Conservation (phyloP, 2,888 invertebrate genomes). For the Hipparchia semele region DNA sequence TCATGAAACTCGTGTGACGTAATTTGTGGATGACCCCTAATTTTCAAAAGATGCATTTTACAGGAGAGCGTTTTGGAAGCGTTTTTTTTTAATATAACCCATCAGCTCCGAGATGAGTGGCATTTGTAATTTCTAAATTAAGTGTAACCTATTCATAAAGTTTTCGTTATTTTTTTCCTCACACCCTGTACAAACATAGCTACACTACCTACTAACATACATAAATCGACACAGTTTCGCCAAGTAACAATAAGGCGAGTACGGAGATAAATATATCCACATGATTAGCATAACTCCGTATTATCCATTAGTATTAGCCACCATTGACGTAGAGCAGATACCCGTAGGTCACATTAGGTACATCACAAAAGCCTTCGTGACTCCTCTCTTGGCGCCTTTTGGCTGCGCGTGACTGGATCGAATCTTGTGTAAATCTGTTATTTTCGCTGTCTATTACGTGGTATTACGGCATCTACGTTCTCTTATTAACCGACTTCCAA, state of each 20-base stretch:
- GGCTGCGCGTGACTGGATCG: slow-evolving; percentile 31
- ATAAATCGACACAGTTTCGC: no score
- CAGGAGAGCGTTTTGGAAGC: no score
- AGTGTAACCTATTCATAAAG: no score
- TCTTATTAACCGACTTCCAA: not conserved
- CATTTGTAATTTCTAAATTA: no score
- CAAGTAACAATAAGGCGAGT: not conserved
- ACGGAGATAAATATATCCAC: slow-evolving; percentile 1
- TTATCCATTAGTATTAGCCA: not conserved
- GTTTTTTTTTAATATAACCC: no score
- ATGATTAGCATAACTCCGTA: slow-evolving; percentile 9
- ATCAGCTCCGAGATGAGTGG: no score
- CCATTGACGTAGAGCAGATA: not conserved
- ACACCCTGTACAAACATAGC: no score
- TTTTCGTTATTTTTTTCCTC: no score
- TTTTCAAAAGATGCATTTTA: no score
- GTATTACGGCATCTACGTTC: not conserved
- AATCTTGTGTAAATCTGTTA: slow-evolving; percentile 26
- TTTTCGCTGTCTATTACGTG: slow-evolving; percentile 9
- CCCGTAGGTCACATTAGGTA: not conserved
- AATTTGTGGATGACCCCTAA: no score
- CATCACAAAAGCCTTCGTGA: slow-evolving; percentile 29
- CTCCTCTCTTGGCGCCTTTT: slow-evolving; percentile 20
- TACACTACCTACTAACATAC: no score
- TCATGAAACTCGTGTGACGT: no score